Conservation (phyloP, 2,888 invertebrate genomes). For the Agrotis puta region DNA sequence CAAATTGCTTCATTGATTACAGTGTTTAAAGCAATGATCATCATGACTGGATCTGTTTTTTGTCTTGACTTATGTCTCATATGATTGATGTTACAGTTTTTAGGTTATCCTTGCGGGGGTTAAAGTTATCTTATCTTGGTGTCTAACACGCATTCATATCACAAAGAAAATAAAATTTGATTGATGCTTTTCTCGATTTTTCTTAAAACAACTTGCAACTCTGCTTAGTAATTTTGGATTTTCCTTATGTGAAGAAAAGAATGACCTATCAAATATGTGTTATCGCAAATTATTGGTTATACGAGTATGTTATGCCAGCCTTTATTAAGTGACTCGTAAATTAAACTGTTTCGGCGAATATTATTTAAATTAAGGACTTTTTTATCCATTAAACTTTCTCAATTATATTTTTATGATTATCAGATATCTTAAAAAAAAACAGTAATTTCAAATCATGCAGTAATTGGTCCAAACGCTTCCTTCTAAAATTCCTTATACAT, state of each 20-base stretch:
- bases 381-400: slow-evolving; percentile 5
- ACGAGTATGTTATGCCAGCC: slow-evolving; percentile 19
- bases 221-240: slow-evolving; percentile 22
- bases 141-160: slow-evolving; percentile 20
- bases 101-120: slow-evolving; percentile 30
- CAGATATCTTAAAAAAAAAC: too few species aligned
- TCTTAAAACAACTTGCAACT: background rate
- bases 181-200: slow-evolving; percentile 23
- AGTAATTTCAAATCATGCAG: background rate
- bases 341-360: background rate
- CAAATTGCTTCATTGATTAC: slow-evolving; percentile 20
- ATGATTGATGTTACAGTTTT: slow-evolving; percentile 27
- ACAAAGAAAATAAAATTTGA: slow-evolving; percentile 13
- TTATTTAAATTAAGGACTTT: slow-evolving; percentile 7
- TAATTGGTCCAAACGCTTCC: background rate
- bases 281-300: slow-evolving; percentile 2
- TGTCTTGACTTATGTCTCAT: background rate
- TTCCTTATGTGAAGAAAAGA: background rate
- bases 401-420: too few species aligned
- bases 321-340: slow-evolving; percentile 7
- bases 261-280: slow-evolving; percentile 1
- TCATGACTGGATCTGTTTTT: slow-evolving; percentile 9
- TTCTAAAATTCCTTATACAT: slow-evolving; percentile 1
- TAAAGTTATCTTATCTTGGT: slow-evolving; percentile 14
- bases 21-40: slow-evolving; percentile 6